Percentiles rank a stretch among this genome's conserved stretches.
These are phyloP conservation scores for Sebastolobus alascanus DNA, from an alignment of 2,797 vertebrate genomes.

Conservation along the genomic window DNA sequence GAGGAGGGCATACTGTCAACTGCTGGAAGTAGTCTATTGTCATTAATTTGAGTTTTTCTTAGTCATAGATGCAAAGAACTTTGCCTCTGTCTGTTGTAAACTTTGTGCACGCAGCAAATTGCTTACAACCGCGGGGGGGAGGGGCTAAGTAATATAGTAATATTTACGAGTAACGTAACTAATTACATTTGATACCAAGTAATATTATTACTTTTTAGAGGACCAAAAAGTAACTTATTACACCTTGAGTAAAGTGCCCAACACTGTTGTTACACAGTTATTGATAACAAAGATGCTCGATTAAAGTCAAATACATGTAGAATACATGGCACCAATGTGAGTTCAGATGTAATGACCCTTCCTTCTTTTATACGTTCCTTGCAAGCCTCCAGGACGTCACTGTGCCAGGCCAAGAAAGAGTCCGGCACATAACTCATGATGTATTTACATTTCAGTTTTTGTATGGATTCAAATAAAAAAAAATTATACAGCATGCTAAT, in stretches of 20 bases:
- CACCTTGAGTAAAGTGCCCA: no score
- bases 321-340: background rate
- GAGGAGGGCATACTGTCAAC: no score
- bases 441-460: background rate
- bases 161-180: no score
- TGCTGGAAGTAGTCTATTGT: accelerated
- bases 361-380: background rate
- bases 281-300: background rate
- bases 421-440: background rate
- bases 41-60: no score
- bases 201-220: no score
- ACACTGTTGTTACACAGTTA: no score
- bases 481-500: background rate
- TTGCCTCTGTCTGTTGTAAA: accelerated
- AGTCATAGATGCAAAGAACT: no score
- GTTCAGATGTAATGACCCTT: background rate
- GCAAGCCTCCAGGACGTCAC: background rate
- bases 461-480: background rate
- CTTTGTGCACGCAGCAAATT: no score
- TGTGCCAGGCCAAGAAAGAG: background rate
- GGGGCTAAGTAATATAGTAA: no score
- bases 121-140: no score
- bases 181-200: no score
- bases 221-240: no score
- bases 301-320: background rate